These are phyloP conservation scores for Crocuta crocuta DNA, from an alignment of 2,113 vertebrate genomes.

Conservation along the genomic window DNA sequence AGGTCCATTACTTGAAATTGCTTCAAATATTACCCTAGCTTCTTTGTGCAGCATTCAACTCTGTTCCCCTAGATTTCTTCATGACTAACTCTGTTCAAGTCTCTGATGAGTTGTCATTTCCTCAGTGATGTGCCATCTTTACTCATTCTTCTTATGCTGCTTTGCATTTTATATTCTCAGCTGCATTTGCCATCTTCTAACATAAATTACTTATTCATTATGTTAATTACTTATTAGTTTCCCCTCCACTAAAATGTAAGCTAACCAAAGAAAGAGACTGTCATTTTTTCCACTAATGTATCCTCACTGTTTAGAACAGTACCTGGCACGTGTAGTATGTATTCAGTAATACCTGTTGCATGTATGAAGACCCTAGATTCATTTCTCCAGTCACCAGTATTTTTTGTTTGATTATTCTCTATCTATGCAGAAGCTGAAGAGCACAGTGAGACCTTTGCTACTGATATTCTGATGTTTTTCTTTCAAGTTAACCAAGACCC, in stretches of 20 bases:
- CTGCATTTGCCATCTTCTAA: background rate
- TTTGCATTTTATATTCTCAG: background rate
- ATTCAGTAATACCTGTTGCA: background rate
- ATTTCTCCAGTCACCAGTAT: background rate
- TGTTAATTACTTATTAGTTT: constrained; percentile 7
- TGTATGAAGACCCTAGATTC: background rate
- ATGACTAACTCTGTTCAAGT: background rate
- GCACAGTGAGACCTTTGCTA: background rate
- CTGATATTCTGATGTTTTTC: constrained; percentile 25
- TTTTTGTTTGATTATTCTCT: background rate
- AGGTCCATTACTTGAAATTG: background rate
- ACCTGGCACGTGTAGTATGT: background rate
- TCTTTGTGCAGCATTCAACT: background rate
- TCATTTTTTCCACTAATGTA: background rate
- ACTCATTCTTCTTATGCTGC: background rate
- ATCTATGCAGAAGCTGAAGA: background rate
- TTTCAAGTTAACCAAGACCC: background rate
- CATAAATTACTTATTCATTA: background rate
- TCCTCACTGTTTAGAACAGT: background rate
- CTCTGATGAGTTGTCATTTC: background rate
- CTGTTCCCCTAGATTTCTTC: background rate
- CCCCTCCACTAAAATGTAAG: background rate
- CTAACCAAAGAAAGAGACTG: background rate
- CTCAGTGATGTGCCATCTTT: background rate
- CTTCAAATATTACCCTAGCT: background rate